A percentile compares a stretch with the other conserved stretches of the same genome.
These are phyloP conservation scores for Sebastes vulpes DNA, from an alignment of 2,797 vertebrate species.

Conservation along the genomic window DNA sequence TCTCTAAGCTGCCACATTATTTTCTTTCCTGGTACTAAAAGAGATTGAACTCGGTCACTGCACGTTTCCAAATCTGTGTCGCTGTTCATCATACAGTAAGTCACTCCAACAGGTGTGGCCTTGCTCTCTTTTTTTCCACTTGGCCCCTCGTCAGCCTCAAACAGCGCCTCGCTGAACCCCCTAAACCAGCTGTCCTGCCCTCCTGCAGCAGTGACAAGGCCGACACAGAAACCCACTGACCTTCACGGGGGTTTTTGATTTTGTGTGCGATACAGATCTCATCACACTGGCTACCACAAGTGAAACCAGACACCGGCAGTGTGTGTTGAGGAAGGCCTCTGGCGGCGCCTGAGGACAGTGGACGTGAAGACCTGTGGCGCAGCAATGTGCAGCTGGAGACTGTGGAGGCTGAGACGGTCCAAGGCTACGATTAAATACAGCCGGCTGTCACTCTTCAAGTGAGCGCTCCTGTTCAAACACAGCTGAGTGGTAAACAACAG, in stretches of 20 bases:
- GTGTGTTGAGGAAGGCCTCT: constrained; percentile 17
- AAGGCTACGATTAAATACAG: neutral
- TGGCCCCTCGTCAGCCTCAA: neutral
- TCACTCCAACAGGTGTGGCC: constrained; percentile 62
- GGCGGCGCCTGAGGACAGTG: constrained; percentile 17
- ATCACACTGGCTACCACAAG: neutral
- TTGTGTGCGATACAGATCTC: constrained; percentile 27
- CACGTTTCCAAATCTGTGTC: constrained; percentile 17
- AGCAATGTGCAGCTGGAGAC: neutral
- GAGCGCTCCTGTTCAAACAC: neutral
- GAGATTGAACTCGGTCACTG: neutral
- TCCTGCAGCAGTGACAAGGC: constrained; percentile 10
- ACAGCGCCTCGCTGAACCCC: neutral
- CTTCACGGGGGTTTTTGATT: constrained; percentile 33
- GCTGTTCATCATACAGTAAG: constrained; percentile 1
- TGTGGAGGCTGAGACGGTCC: neutral
- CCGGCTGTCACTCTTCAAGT: neutral
- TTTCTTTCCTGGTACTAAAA: neutral
- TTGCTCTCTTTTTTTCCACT: neutral
- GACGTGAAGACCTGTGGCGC: neutral
- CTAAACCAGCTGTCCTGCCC: constrained; percentile 53
- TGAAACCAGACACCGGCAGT: constrained; percentile 39
- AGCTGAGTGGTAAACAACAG: neutral
- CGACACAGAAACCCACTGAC: constrained; percentile 66
- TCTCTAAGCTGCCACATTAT: neutral